phyloP scores from a whole-genome alignment of 1,140 invertebrate species.

The Manduca sexta region DNA sequence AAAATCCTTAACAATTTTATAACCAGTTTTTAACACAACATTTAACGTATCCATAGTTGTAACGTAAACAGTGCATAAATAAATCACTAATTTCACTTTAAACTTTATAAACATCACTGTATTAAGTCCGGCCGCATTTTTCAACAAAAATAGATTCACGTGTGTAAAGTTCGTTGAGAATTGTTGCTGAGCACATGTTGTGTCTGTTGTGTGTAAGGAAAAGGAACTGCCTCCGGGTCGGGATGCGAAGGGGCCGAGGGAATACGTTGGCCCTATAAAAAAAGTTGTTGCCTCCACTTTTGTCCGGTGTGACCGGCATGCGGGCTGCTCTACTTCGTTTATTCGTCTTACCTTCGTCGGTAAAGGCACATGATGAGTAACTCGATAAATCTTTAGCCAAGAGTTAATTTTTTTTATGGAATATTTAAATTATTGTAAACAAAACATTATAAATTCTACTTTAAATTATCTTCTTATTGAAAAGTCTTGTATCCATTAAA shows the following conservation, averaged over 20 bases:
- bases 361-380: no score
- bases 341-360: no score
- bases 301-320: conserved; percentile 28
- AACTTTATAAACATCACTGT: not conserved
- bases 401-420: no score
- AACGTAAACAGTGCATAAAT: not conserved
- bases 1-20: conserved; percentile 62
- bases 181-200: conserved; percentile 36
- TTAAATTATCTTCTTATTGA: no score
- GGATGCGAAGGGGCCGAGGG: conserved; percentile 55
- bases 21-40: conserved; percentile 56
- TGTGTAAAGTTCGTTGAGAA: conserved; percentile 2
- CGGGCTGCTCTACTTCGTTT: conserved; percentile 45
- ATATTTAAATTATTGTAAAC: no score
- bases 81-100: conserved; percentile 1
- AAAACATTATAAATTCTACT: no score
- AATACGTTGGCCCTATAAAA: conserved; percentile 55
- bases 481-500: no score
- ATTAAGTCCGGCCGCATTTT: not conserved
- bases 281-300: conserved; percentile 56
- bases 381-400: no score
- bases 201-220: conserved; percentile 47
- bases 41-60: conserved; percentile 54
- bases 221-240: conserved; percentile 52
- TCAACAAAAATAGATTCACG: conserved; percentile 3